These are phyloP conservation scores for Lagocephalus sceleratus DNA, from an alignment of 2,797 vertebrate species.

Conservation along the genomic window DNA sequence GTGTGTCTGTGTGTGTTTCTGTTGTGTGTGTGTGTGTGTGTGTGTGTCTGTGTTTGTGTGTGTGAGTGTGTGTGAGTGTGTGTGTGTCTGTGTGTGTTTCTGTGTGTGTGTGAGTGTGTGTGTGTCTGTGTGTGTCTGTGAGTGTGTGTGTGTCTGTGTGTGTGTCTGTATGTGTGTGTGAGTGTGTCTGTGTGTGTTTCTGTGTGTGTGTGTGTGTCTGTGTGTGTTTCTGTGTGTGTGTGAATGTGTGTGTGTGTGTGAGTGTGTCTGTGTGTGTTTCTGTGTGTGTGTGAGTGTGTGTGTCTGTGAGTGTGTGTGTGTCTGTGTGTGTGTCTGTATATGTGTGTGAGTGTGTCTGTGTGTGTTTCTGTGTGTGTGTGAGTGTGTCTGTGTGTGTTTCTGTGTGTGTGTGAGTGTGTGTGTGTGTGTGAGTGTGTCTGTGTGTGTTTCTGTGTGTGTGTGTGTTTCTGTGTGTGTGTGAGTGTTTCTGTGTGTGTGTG, in stretches of 20 bases:
- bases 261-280: too few relatives aligned
- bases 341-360: too few relatives aligned
- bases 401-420: conserved; percentile 35
- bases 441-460: too few relatives aligned
- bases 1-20: too few relatives aligned
- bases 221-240: conserved; percentile 34
- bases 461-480: too few relatives aligned
- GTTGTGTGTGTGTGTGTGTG: conserved; percentile 35
- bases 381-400: conserved; percentile 37
- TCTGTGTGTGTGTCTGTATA: too few relatives aligned
- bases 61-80: conserved; percentile 36
- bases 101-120: conserved; percentile 32
- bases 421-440: conserved; percentile 35
- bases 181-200: conserved; percentile 23
- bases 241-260: too few relatives aligned
- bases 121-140: conserved; percentile 36
- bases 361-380: too few relatives aligned
- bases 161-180: too few relatives aligned
- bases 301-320: conserved; percentile 33
- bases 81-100: too few relatives aligned
- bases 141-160: conserved; percentile 37
- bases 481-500: too few relatives aligned
- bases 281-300: conserved; percentile 44
- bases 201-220: conserved; percentile 42
- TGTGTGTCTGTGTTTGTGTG: conserved; percentile 36